Percentiles rank a stretch among this genome's conserved stretches.
These are phyloP conservation scores for Parambassis ranga DNA, from an alignment of 2,797 vertebrate genomes.

Conservation along the genomic window DNA sequence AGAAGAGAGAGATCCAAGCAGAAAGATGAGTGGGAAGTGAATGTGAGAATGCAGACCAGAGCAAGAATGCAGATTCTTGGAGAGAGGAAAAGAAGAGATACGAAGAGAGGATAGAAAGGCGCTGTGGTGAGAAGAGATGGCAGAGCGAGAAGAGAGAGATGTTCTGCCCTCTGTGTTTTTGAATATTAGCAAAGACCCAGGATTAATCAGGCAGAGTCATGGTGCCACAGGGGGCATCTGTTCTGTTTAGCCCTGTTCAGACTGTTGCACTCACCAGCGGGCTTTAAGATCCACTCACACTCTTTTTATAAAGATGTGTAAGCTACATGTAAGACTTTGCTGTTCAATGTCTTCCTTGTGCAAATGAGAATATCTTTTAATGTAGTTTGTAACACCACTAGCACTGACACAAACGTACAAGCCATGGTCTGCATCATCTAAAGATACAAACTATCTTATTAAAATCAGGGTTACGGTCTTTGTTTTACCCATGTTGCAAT, in stretches of 20 bases:
- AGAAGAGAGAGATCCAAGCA: background rate
- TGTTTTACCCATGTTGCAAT: background rate
- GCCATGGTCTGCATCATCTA: background rate
- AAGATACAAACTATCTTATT: too few species aligned
- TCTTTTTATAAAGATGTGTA: constrained; percentile 1
- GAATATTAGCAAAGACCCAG: constrained; percentile 41
- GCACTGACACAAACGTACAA: background rate
- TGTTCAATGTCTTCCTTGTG: background rate
- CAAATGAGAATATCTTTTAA: background rate
- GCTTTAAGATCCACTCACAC: constrained; percentile 31
- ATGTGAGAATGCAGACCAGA: background rate
- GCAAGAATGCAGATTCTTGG: constrained; percentile 3
- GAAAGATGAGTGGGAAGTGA: background rate
- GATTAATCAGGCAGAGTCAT: constrained; percentile 57
- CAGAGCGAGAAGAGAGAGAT: background rate
- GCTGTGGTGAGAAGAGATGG: constrained; percentile 1
- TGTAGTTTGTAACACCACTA: background rate
- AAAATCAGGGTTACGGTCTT: background rate
- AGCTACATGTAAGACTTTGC: background rate
- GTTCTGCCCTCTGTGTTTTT: constrained; percentile 24
- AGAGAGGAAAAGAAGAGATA: constrained; percentile 1
- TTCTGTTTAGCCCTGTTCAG: constrained; percentile 43
- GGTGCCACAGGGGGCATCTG: constrained; percentile 43
- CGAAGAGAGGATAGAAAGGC: background rate
- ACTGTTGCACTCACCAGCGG: constrained; percentile 22